Evolutionary conservation across 1,140 invertebrate species (phyloP).

Genomic region (Lordiphosa mommai): DNA sequence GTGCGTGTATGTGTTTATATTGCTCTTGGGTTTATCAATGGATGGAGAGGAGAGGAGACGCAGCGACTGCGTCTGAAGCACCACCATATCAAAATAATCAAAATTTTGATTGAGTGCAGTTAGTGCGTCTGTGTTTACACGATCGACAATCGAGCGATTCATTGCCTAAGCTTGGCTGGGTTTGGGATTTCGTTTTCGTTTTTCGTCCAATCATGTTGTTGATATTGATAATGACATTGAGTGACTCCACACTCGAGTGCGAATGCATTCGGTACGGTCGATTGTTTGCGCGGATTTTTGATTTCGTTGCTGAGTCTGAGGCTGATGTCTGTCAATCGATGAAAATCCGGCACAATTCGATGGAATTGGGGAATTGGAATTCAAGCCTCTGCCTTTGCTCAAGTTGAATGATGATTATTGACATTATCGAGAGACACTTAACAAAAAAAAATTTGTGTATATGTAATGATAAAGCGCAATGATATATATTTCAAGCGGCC

Average conservation of each 20-base stretch:
- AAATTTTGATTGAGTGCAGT: slow-evolving; percentile 77
- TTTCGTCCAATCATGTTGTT: slow-evolving; percentile 75
- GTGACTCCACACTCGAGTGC: slow-evolving; percentile 71
- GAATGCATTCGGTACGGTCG: slow-evolving; percentile 49
- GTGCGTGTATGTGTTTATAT: slow-evolving; percentile 42
- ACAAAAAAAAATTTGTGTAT: slow-evolving; percentile 50
- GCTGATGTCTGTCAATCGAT: slow-evolving; percentile 54
- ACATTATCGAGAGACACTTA: slow-evolving; percentile 72
- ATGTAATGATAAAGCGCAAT: slow-evolving; percentile 56
- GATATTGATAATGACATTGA: slow-evolving; percentile 79
- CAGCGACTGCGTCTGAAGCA: slow-evolving; percentile 53
- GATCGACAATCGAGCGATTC: slow-evolving; percentile 31
- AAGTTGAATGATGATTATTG: slow-evolving; percentile 64
- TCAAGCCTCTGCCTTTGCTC: slow-evolving; percentile 10
- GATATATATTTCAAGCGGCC: slow-evolving; percentile 22
- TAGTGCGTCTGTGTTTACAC: slow-evolving; percentile 73
- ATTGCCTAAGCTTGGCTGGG: slow-evolving; percentile 33
- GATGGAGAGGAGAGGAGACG: slow-evolving; percentile 1
- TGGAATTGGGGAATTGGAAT: slow-evolving; percentile 38
- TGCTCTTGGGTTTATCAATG: slow-evolving; percentile 57
- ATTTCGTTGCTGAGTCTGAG: slow-evolving; percentile 28
- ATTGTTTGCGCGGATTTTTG: slow-evolving; percentile 69
- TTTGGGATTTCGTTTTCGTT: slow-evolving; percentile 27
- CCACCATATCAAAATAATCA: slow-evolving; percentile 74
- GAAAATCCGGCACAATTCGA: slow-evolving; percentile 69